phyloP scores from a whole-genome alignment of 1,140 invertebrate genomes.

The Cylas formicarius region DNA sequence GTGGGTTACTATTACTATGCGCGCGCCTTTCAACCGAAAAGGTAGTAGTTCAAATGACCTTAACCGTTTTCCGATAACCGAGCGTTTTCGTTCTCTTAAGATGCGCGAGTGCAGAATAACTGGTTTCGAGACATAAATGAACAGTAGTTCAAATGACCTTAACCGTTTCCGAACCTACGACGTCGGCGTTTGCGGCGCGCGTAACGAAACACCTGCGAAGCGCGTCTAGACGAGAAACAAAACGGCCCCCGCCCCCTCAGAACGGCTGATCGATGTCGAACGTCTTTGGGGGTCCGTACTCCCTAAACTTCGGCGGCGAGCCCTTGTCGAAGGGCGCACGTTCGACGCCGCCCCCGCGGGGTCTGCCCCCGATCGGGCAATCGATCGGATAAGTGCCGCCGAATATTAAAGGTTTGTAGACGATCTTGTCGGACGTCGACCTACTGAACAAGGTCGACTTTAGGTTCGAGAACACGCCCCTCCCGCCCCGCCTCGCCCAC shows the following conservation, averaged over 20 bases:
- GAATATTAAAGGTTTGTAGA: conserved; percentile 62
- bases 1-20: too few relatives aligned
- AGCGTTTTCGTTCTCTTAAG: too few relatives aligned
- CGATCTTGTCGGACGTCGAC: conserved; percentile 26
- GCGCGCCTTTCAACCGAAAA: too few relatives aligned
- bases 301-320: conserved; percentile 32
- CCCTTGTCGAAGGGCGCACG: not conserved
- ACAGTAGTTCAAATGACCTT: too few relatives aligned
- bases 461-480: conserved; percentile 37
- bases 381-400: conserved; percentile 78
- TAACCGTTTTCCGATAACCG: too few relatives aligned
- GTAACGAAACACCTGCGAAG: too few relatives aligned
- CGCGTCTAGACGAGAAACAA: too few relatives aligned
- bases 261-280: conserved; percentile 57
- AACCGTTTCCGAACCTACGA: too few relatives aligned
- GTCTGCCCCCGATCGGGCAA: conserved; percentile 43
- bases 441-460: conserved; percentile 37
- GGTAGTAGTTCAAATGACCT: too few relatives aligned
- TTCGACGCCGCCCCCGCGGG: conserved; percentile 13
- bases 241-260: conserved; percentile 21
- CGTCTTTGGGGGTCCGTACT: conserved; percentile 48
- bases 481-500: conserved; percentile 43
- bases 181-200: too few relatives aligned
- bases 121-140: too few relatives aligned
- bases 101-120: too few relatives aligned